phyloP scores from a whole-genome alignment of 2,888 invertebrate genomes.

The Scrobipalpa atriplicella region DNA sequence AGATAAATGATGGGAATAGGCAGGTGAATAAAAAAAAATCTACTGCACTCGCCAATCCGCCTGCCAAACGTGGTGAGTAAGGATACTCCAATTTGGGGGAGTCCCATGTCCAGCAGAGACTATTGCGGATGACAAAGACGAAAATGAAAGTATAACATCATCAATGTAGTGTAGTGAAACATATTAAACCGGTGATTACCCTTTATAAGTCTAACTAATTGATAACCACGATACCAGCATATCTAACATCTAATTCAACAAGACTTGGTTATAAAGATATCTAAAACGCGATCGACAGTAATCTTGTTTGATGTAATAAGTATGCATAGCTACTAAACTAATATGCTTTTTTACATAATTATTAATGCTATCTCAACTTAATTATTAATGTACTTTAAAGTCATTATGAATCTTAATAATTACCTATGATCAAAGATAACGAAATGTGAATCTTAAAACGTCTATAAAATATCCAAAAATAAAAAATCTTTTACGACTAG shows the following conservation, averaged over 20 bases:
- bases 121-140: no score
- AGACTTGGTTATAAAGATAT: conserved; percentile 27
- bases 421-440: neutral
- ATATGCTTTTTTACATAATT: neutral
- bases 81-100: no score
- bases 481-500: conserved; percentile 4
- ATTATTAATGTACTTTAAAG: neutral
- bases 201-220: conserved; percentile 44
- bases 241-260: conserved; percentile 34
- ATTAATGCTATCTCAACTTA: neutral
- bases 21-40: no score
- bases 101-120: no score
- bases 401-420: neutral
- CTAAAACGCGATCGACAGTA: neutral
- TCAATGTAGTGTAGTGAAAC: neutral
- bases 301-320: conserved; percentile 1
- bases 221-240: conserved; percentile 54
- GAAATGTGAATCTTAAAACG: neutral
- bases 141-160: neutral
- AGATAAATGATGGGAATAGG: no score
- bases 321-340: neutral
- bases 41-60: no score
- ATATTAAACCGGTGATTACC: conserved; percentile 17
- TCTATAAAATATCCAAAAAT: neutral
- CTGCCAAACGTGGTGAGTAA: no score